Percentiles rank a stretch among this genome's conserved stretches.
Conservation (phyloP, 2,888 invertebrate species). For the Polietes domitor region DNA sequence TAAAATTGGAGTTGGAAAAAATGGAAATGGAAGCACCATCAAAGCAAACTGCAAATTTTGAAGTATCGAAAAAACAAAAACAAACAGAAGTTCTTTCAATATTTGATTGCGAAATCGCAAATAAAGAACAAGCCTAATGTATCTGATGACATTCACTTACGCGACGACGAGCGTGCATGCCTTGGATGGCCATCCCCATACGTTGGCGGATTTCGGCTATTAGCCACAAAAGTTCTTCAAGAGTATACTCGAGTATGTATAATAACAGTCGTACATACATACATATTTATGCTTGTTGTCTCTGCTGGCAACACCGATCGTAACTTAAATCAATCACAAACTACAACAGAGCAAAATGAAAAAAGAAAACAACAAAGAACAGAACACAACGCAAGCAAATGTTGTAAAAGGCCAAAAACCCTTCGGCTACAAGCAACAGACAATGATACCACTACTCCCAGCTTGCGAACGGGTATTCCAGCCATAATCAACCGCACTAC, state of each 20-base stretch:
- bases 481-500: conserved; percentile 8
- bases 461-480: conserved; percentile 8
- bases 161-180: background rate
- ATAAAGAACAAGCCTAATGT: conserved; percentile 17
- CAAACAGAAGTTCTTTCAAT: background rate
- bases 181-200: no score
- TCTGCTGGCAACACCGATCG: conserved; percentile 15
- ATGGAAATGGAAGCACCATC: background rate
- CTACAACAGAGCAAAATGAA: background rate
- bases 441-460: conserved; percentile 15
- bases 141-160: conserved; percentile 26
- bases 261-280: background rate
- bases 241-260: background rate
- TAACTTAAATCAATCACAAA: conserved; percentile 39
- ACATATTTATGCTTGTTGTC: background rate
- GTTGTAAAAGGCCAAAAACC: conserved; percentile 26
- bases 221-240: conserved; percentile 19
- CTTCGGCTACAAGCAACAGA: conserved; percentile 23
- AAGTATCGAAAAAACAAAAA: no score
- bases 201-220: background rate
- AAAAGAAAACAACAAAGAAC: background rate
- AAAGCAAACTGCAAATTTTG: conserved; percentile 11
- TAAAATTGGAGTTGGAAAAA: conserved; percentile 18
- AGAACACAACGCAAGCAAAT: conserved; percentile 11
- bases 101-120: conserved; percentile 17